Evolutionary conservation across 2,113 vertebrate species (phyloP).

Genomic region (Benitochromis conjunctus): DNA sequence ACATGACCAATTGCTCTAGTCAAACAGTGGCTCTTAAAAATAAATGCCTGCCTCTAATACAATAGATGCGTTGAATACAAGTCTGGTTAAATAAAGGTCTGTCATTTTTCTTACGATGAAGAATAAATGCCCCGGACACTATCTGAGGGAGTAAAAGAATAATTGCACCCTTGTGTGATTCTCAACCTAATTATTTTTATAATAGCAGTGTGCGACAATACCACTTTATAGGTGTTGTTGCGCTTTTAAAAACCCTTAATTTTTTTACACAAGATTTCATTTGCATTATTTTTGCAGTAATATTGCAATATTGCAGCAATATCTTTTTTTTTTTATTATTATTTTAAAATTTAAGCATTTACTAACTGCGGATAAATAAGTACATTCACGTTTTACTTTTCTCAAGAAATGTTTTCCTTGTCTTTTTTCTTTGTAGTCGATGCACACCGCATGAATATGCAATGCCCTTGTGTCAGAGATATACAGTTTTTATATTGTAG

Average conservation of each 20-base stretch:
- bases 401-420: background rate
- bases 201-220: background rate
- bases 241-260: rapidly evolving
- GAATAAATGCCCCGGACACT: background rate
- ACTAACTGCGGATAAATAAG: background rate
- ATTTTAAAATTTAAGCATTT: background rate
- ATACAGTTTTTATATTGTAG: background rate
- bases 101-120: background rate
- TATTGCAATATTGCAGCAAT: background rate
- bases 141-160: background rate
- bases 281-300: background rate
- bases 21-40: background rate
- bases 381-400: background rate
- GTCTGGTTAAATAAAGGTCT: background rate
- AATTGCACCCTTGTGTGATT: background rate
- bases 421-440: background rate
- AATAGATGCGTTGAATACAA: background rate
- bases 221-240: background rate
- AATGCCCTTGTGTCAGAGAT: background rate
- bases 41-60: background rate
- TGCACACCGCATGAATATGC: background rate
- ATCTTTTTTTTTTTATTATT: too few species aligned
- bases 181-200: background rate
- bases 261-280: background rate
- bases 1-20: background rate